phyloP scores from a whole-genome alignment of 2,797 vertebrate species.

The Amblyopsis hoosieri region DNA sequence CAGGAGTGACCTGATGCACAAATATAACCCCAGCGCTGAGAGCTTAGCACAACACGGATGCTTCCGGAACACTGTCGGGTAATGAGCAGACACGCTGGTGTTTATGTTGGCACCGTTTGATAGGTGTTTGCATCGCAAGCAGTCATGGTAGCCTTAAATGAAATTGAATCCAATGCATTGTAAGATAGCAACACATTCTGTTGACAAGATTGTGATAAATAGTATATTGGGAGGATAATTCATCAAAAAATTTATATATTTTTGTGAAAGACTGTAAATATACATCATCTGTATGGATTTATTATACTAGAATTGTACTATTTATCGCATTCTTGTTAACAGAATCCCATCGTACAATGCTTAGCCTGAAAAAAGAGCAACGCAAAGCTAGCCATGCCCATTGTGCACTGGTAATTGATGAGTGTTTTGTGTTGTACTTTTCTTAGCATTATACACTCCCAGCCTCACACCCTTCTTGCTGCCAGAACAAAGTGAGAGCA shows the following conservation, averaged over 20 bases:
- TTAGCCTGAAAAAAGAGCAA: constrained; percentile 51
- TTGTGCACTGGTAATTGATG: constrained; percentile 46
- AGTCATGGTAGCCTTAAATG: not conserved
- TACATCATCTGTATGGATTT: not conserved
- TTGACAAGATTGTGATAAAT: too few relatives aligned
- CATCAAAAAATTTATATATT: too few relatives aligned
- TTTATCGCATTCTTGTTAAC: constrained; percentile 30
- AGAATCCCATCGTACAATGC: constrained; percentile 32
- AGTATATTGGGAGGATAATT: too few relatives aligned
- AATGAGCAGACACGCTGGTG: constrained; percentile 12
- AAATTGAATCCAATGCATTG: too few relatives aligned
- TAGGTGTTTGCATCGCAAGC: constrained; percentile 14
- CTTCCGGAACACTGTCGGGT: constrained; percentile 6
- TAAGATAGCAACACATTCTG: too few relatives aligned
- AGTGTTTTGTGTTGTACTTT: constrained; percentile 55
- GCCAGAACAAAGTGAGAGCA: constrained; percentile 71
- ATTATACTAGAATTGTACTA: not conserved
- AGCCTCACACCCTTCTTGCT: constrained; percentile 52
- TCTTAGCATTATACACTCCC: constrained; percentile 60
- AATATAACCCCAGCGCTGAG: constrained; percentile 53
- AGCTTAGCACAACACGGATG: constrained; percentile 44
- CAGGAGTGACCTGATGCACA: constrained; percentile 73
- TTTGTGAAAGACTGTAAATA: not conserved
- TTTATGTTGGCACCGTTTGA: constrained; percentile 20
- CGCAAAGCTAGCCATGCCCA: constrained; percentile 36